Evolutionary conservation across 1,140 invertebrate species (phyloP).

Genomic region (Pemphigus obesinymphae): DNA sequence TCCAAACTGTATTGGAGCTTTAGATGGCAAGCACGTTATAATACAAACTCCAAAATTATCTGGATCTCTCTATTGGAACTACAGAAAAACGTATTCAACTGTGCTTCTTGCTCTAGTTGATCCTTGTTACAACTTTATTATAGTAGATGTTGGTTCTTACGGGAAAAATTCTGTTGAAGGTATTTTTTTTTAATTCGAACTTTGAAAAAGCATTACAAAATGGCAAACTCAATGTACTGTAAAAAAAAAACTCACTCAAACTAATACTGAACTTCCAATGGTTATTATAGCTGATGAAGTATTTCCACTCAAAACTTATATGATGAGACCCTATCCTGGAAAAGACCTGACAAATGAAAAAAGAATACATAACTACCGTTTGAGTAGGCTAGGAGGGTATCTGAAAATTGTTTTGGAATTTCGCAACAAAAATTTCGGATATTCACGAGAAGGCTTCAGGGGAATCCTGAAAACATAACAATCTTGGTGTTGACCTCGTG

Average conservation of each 20-base stretch:
- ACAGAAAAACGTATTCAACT: slow-evolving; percentile 47
- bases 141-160: slow-evolving; percentile 38
- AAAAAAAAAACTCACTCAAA: too few relatives aligned
- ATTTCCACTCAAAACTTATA: neutral
- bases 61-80: slow-evolving; percentile 11
- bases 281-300: slow-evolving; percentile 9
- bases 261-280: too few relatives aligned
- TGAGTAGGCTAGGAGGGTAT: slow-evolving; percentile 46
- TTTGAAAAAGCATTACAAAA: slow-evolving; percentile 19
- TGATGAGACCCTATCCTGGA: slow-evolving; percentile 4
- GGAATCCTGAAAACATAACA: too few relatives aligned
- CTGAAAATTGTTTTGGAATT: slow-evolving; percentile 53
- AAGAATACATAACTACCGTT: neutral
- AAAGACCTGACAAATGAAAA: neutral
- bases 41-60: slow-evolving; percentile 1
- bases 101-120: slow-evolving; percentile 12
- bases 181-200: slow-evolving; percentile 29
- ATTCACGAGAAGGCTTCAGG: too few relatives aligned
- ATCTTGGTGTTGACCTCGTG: too few relatives aligned
- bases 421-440: slow-evolving; percentile 42
- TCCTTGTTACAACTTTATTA: neutral
- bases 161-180: slow-evolving; percentile 35
- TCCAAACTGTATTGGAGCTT: slow-evolving; percentile 4
- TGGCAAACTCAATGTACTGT: neutral
- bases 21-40: too few relatives aligned